Evolutionary conservation across 2,888 invertebrate genomes (phyloP).

Genomic region (Himalopsyche japonica): DNA sequence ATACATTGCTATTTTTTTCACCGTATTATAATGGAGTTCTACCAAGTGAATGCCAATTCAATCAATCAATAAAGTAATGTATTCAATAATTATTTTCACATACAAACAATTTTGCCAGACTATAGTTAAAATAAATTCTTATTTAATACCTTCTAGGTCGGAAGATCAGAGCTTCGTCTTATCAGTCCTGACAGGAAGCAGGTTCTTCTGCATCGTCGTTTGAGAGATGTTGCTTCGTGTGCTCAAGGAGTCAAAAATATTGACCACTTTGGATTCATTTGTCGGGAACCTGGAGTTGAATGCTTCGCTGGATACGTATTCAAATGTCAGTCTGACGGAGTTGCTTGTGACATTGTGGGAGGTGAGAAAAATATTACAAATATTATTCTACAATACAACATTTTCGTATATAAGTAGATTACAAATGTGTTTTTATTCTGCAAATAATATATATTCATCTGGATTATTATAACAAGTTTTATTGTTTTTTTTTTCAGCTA

Average conservation of each 20-base stretch:
- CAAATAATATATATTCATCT: background rate
- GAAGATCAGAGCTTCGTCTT: slow-evolving; percentile 81
- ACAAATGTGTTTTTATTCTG: too few relatives aligned
- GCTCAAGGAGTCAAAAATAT: slow-evolving; percentile 79
- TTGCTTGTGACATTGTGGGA: slow-evolving; percentile 79
- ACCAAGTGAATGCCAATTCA: too few relatives aligned
- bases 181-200: slow-evolving; percentile 94
- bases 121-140: background rate
- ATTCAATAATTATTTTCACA: too few relatives aligned
- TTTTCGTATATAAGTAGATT: too few relatives aligned
- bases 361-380: slow-evolving; percentile 50
- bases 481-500: slow-evolving; percentile 61
- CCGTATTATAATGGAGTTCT: too few relatives aligned
- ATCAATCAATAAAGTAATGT: too few relatives aligned
- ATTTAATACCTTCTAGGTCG: slow-evolving; percentile 64
- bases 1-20: too few relatives aligned
- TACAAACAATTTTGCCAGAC: too few relatives aligned
- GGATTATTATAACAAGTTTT: background rate
- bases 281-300: slow-evolving; percentile 70
- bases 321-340: slow-evolving; percentile 68
- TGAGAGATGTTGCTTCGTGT: slow-evolving; percentile 87
- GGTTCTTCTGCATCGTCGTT: slow-evolving; percentile 82
- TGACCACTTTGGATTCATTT: slow-evolving; percentile 93
- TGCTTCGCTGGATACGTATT: slow-evolving; percentile 78
- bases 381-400: background rate